These are phyloP conservation scores for Parelbella ahira DNA, from an alignment of 2,888 invertebrate genomes.

Conservation along the genomic window DNA sequence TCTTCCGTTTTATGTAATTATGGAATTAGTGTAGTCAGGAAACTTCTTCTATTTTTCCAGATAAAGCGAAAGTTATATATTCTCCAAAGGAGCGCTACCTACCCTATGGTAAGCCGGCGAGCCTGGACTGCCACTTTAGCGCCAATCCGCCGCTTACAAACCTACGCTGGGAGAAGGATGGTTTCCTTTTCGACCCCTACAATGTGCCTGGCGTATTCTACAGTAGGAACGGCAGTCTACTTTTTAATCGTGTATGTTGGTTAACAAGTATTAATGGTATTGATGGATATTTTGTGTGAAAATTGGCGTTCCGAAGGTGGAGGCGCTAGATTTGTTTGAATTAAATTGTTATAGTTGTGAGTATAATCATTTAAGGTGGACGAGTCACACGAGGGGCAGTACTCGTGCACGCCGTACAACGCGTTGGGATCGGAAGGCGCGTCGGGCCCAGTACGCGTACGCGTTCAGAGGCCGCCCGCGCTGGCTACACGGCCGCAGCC, in stretches of 20 bases:
- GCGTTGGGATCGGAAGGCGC: slow-evolving; percentile 92
- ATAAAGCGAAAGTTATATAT: slow-evolving; percentile 94
- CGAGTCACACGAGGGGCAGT: slow-evolving; percentile 91
- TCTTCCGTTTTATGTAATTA: too few relatives aligned
- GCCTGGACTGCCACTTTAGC: slow-evolving; percentile 94
- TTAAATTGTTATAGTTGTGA: too few relatives aligned
- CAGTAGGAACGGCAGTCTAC: slow-evolving; percentile 90
- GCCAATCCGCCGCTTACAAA: slow-evolving; percentile 95
- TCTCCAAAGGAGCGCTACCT: slow-evolving; percentile 92
- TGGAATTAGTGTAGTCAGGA: too few relatives aligned
- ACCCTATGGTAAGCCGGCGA: slow-evolving; percentile 89
- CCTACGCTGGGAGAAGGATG: slow-evolving; percentile 96
- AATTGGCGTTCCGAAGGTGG: too few relatives aligned
- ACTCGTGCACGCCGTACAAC: slow-evolving; percentile 96
- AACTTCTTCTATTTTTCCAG: slow-evolving; percentile 82
- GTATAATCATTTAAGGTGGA: too few relatives aligned
- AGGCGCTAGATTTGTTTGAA: too few relatives aligned
- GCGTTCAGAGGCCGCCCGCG: slow-evolving; percentile 91
- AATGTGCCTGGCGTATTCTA: slow-evolving; percentile 93
- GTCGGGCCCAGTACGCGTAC: slow-evolving; percentile 90
- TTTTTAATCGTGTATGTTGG: slow-evolving; percentile 83
- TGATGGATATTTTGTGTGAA: too few relatives aligned
- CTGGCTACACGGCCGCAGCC: slow-evolving; percentile 90
- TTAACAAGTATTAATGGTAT: background rate
- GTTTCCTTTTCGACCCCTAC: slow-evolving; percentile 93